Base-by-base conservation (phyloP, 2,113 vertebrate genomes). In the Myotis yumanensis region DNA sequence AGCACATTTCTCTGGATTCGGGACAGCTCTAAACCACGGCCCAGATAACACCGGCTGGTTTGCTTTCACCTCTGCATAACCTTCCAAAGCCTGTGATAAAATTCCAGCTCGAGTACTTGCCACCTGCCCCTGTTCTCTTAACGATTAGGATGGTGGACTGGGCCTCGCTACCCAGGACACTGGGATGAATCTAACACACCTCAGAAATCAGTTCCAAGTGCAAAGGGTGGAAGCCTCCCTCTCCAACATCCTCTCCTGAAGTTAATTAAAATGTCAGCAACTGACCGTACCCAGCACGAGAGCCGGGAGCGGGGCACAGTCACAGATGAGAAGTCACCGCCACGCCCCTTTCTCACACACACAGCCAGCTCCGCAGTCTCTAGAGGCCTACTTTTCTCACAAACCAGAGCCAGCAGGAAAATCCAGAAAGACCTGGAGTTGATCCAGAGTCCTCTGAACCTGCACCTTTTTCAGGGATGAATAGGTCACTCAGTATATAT, bases 191-290 rank as follows among this genome's bases (percentile, higher is more conserved):
- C 51, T 89, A 59, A 91, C 59, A 68, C 20, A 81, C 64, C 73
- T 59, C 59, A 59, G 68, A 85, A 94, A 87, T 87, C 71, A 20
- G 59, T 85, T 81, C 81, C 32, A 71, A 68, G 25, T 72, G 40
- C 46, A 73, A 83, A 90, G 28, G 14, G 15, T 30, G 25, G 37
- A 48, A 77, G n/a, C 68, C n/a, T 79, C 73, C 35, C 75, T 84
- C 48, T 87, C 18, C 62, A 40, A 91, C 64, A 92, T 96, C 89
- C 94, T 90, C 68, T 90, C 93, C 86, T 52, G 32, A 81, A 57
- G 77, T 43, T 88, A 92, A 96, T 95, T 92, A 86, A 95, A 95
- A 62, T 59, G 88, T 90, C 66, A 25, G 51, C 20, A 20, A 59
- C 59, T 90, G 92, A 66, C 15, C 16, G 37, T 25, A 40, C 52